A percentile compares a stretch with the other conserved stretches of the same genome.
Conservation (phyloP, 2,888 invertebrate genomes). For the Branchipolynoe longqiensis region DNA sequence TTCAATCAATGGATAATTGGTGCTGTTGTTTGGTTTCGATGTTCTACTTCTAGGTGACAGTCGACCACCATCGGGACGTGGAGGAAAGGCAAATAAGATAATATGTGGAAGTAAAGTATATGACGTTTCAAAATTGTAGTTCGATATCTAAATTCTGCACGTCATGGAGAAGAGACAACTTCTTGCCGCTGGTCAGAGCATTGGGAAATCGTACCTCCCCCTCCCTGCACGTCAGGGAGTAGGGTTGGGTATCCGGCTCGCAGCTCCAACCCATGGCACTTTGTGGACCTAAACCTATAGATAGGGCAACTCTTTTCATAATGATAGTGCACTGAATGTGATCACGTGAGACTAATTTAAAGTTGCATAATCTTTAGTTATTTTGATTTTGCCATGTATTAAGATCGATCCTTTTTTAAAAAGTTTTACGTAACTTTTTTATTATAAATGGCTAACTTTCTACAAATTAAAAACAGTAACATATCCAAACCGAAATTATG, state of each 20-base stretch:
- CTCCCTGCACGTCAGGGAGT: constrained; percentile 51
- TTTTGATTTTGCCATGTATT: no score
- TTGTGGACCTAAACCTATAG: not conserved
- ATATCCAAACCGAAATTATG: no score
- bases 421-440: no score
- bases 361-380: no score
- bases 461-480: no score
- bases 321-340: no score
- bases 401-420: no score
- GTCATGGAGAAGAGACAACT: constrained; percentile 50
- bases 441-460: no score
- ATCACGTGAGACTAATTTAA: no score
- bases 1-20: no score
- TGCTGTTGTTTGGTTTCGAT: not conserved
- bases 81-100: constrained; percentile 53
- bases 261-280: constrained; percentile 9
- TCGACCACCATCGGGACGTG: no score
- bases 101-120: constrained; percentile 41
- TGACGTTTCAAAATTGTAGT: constrained; percentile 34
- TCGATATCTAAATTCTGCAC: constrained; percentile 19
- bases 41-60: not conserved
- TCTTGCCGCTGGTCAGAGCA: constrained; percentile 57
- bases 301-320: no score
- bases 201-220: constrained; percentile 59
- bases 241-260: constrained; percentile 59